Evolutionary conservation across 2,113 vertebrate genomes (phyloP), one percentile per base, ranked within the genome.

Genomic region (Thunnus thynnus): DNA sequence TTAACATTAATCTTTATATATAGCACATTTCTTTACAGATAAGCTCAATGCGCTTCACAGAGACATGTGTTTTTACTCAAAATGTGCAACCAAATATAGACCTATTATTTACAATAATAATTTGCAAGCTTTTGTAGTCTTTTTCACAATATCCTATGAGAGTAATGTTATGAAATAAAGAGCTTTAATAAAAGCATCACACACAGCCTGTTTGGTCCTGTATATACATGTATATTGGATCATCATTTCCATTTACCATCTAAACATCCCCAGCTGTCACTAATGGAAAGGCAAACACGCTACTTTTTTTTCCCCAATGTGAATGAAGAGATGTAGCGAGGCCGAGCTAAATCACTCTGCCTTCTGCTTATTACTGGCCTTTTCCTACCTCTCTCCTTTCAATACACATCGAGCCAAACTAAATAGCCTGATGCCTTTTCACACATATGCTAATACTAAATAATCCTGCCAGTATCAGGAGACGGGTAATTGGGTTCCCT

Each of bases 401-500:
- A 90, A 50, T 78, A 25, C 88, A 76, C 89, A 83, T 79, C 56
- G 44, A 84, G 86, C 82, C 84, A 89, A 87, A 77, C 86, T 90
- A 92, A 93, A 92, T 80, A 86, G 89, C 80, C 88, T 79, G 90
- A 94, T 94, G 90, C 78, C 91, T 94, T 92, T 93, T 93, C 91
- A 94, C 92, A 92, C 90, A 85, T 92, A 94, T 95, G 93, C 93
- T 95, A 94, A 93, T 93, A 85, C 87, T 88, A 87, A 89, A 91
- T 93, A 93, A 95, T 94, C 92, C 94, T 87, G 82, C 82, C 92
- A 85, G 91, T 93, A 93, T 92, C 83, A 90, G 92, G 87, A 72
- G 85, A 79, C 41, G 74, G 81, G 85, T 93, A 93, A 93, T 93
- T 94, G 89, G 86, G 82, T 90, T 90, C 79, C 88, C 86, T 92